Percentiles rank a stretch among this genome's conserved stretches.
Evolutionary conservation across 2,888 invertebrate species (phyloP).

Genomic region (Cheilosia impressa): DNA sequence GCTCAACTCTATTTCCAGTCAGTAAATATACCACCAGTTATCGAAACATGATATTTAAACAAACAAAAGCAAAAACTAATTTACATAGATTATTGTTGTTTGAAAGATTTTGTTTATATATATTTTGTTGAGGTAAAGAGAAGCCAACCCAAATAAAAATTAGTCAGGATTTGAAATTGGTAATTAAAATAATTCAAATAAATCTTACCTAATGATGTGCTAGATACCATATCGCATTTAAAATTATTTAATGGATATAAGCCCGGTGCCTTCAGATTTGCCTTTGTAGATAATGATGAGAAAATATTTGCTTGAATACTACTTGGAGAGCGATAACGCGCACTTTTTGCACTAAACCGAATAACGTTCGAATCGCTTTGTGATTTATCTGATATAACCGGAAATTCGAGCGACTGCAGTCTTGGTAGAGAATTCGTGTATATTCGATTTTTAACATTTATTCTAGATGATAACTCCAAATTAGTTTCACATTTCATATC

Average conservation of each 20-base stretch:
- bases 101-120: too few relatives aligned
- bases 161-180: neutral
- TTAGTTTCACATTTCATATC: conserved; percentile 77
- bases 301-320: conserved; percentile 83
- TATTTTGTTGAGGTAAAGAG: too few relatives aligned
- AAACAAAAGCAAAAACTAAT: too few relatives aligned
- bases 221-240: conserved; percentile 11
- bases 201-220: conserved; percentile 51
- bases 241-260: neutral
- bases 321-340: conserved; percentile 93
- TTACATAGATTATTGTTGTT: too few relatives aligned
- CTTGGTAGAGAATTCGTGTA: conserved; percentile 76
- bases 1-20: too few relatives aligned
- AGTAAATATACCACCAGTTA: too few relatives aligned
- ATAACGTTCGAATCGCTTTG: conserved; percentile 86
- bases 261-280: conserved; percentile 86
- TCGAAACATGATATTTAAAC: too few relatives aligned
- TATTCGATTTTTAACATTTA: conserved; percentile 1
- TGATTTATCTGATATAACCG: conserved; percentile 83
- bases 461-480: conserved; percentile 47
- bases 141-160: too few relatives aligned
- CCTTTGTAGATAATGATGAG: conserved; percentile 16
- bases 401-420: conserved; percentile 76
- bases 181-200: neutral
- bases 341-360: conserved; percentile 89